A percentile compares a stretch with the other conserved stretches of the same genome.
Conservation (phyloP, 2,888 invertebrate species). For the Scrobipalpa atriplicella region DNA sequence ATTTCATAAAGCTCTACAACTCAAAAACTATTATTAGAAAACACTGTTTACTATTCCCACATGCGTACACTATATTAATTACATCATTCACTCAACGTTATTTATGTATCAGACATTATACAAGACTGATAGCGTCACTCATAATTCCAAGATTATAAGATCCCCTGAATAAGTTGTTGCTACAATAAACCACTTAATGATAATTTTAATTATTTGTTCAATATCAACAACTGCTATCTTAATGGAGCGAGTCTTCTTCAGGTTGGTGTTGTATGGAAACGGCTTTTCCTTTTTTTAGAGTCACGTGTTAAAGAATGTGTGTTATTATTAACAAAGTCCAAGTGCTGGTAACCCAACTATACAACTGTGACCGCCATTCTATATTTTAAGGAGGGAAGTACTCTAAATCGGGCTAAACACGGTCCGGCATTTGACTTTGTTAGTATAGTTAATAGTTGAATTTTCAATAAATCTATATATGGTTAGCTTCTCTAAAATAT, state of each 20-base stretch:
- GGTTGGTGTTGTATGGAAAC: not conserved
- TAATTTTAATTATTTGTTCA: conserved; percentile 9
- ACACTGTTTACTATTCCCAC: not conserved
- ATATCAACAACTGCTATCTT: conserved; percentile 13
- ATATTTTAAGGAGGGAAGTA: too few relatives aligned
- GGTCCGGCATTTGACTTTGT: too few relatives aligned
- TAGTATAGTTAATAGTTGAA: too few relatives aligned
- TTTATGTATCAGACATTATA: not conserved
- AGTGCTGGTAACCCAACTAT: too few relatives aligned
- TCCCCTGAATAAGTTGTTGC: conserved; percentile 5
- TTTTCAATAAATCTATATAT: too few relatives aligned
- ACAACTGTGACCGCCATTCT: too few relatives aligned
- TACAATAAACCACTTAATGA: conserved; percentile 5
- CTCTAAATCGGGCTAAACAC: too few relatives aligned
- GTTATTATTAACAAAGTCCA: too few relatives aligned
- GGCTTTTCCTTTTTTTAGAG: not conserved
- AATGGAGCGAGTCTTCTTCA: conserved; percentile 5
- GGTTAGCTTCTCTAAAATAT: too few relatives aligned
- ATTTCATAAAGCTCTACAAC: too few relatives aligned
- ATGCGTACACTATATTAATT: not conserved
- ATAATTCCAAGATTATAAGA: conserved; percentile 7
- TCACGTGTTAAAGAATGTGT: not conserved
- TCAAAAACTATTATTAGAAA: not conserved
- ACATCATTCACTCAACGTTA: not conserved
- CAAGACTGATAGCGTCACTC: conserved; percentile 5